Evolutionary conservation across 2,113 vertebrate species (phyloP).

Genomic region (Paedocypris sp.): DNA sequence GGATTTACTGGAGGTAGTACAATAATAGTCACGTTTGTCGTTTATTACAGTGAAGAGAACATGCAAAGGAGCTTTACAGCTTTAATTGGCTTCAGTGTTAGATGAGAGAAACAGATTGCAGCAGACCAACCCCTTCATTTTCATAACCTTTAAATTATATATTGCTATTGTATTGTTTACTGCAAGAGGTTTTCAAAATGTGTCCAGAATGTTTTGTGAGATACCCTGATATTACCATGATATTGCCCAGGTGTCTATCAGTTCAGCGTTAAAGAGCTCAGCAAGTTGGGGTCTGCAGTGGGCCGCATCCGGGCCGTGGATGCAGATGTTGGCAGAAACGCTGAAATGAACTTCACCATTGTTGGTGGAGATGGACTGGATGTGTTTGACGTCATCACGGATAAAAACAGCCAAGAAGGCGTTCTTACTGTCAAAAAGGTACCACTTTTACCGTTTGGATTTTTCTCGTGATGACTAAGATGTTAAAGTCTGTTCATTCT

Average conservation of each 20-base stretch:
- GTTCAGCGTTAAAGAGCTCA: conserved; percentile 73
- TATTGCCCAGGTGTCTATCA: conserved; percentile 71
- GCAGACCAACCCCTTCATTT: too few species aligned
- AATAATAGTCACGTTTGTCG: neutral
- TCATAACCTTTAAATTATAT: too few species aligned
- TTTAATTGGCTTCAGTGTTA: conserved; percentile 3
- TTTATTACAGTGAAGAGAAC: conserved; percentile 2
- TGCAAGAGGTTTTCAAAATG: too few species aligned
- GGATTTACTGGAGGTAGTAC: neutral
- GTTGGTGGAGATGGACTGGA: conserved; percentile 78
- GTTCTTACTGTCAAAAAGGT: conserved; percentile 84
- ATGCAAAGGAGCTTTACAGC: neutral
- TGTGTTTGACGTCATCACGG: conserved; percentile 75
- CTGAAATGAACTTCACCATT: conserved; percentile 78
- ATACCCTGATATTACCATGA: neutral
- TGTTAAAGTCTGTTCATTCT: neutral
- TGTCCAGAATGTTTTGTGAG: too few species aligned
- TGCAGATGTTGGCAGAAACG: conserved; percentile 75
- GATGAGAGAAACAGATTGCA: neutral
- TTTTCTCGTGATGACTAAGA: neutral
- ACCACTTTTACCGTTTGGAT: too few species aligned
- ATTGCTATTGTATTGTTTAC: too few species aligned
- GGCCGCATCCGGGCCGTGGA: conserved; percentile 79
- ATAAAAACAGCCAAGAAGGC: conserved; percentile 82
- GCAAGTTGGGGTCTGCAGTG: conserved; percentile 54